A percentile compares a stretch with the other conserved stretches of the same genome.
Evolutionary conservation across 2,888 invertebrate genomes (phyloP).

Genomic region (Tanytarsus gracilentus): DNA sequence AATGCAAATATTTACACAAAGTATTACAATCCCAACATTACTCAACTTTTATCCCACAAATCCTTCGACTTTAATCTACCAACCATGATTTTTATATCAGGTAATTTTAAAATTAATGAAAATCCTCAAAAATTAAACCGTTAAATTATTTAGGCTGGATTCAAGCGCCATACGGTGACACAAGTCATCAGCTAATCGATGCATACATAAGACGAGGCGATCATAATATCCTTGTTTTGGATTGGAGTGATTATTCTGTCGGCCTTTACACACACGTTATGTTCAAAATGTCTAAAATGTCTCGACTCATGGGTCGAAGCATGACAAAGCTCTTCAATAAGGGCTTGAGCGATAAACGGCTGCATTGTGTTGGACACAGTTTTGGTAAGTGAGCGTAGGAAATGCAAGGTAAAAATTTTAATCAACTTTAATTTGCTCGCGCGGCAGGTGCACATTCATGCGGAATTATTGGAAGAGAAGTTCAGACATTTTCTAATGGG

Average conservation of each 20-base stretch:
- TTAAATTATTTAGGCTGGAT: conserved; percentile 23
- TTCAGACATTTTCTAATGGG: not conserved
- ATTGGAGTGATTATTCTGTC: conserved; percentile 28
- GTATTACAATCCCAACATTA: not conserved
- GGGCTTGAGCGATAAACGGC: not conserved
- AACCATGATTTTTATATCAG: not conserved
- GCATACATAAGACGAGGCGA: conserved; percentile 22
- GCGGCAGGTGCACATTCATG: conserved; percentile 32
- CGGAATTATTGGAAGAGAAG: conserved; percentile 32
- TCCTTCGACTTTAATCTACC: not conserved
- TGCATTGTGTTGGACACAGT: conserved; percentile 33
- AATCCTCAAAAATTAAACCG: too few species aligned
- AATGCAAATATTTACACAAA: not conserved
- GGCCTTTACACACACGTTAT: conserved; percentile 1
- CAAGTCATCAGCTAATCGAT: not conserved
- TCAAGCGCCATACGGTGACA: not conserved
- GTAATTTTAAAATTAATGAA: too few species aligned
- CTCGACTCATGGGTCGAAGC: not conserved
- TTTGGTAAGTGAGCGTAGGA: conserved; percentile 28
- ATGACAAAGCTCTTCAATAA: not conserved
- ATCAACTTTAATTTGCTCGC: not conserved
- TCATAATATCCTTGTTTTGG: conserved; percentile 28
- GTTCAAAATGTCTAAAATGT: conserved; percentile 22
- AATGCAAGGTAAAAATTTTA: not conserved
- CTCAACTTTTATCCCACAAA: not conserved